Evolutionary conservation across 2,888 invertebrate species (phyloP), one percentile per base, ranked within the genome.

Genomic region (Xestia rhomboidea): DNA sequence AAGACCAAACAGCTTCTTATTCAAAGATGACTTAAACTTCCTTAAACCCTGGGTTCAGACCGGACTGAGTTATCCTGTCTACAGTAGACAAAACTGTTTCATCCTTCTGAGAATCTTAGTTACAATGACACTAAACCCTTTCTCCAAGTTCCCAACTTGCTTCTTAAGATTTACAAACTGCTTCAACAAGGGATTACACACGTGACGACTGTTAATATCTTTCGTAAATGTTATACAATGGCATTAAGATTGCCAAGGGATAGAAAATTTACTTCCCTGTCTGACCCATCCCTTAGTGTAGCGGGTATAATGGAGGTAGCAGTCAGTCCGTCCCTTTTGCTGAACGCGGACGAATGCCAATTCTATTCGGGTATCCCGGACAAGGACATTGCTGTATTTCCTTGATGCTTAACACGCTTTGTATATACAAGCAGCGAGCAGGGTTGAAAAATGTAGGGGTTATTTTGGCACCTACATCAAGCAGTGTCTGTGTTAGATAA

Each of bases 291-390:
- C 66, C 57, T 73, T 83, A 63, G 57, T 68, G 66, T 69, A 72
- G 46, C 51, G 63, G 62, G 74, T 80, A 75, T 85, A 82, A 87
- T 82, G 73, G 77, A 75, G 85, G 73, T 84, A 79, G 68, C 54
- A 34, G 44, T 27, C 54, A 46, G 30, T n/a, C 60, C 66, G 66
- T 62, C 85, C 79, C 66, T 84, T 87, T 79, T 75, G 69, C 66
- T 73, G 73, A 79, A 82, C 75, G 63, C 73, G 77, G 41, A 60
- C 70, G 77, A 87, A 87, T 87, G 80, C 51, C 79, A 69, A 72
- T 82, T 77, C 77, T 67, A 68, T 76, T 66, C n/a, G 77, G 70
- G 68, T 73, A 68, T 85, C 60, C 34, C 68, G 67, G 79, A 82
- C 73, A 74, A 68, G 75, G 68, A 64, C 66, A 69, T 73, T 54